Base-by-base conservation (phyloP, 92 coral and sea anemone species). In the Micromussa lordhowensis region DNA sequence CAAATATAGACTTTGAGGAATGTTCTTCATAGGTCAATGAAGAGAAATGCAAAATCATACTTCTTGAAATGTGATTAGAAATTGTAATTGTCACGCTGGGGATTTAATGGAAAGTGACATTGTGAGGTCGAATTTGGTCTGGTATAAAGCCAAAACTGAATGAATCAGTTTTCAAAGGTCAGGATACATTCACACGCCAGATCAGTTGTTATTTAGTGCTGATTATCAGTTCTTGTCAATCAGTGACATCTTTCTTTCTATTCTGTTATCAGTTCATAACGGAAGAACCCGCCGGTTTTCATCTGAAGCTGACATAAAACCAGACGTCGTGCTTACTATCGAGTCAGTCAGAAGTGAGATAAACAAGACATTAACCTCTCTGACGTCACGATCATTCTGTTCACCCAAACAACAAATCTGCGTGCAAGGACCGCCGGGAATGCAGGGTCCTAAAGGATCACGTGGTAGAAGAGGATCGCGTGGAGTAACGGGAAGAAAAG, bases 361-460 rank as follows among this genome's bases (percentile, higher is more conserved):
- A 14, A 87, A 87, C 90, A 87, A 87, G 36, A 78, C 85, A 3
- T 24, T 87, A n/a, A 28, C 34, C 54, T 78, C 53, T 68, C 64
- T 87, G 40, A 63, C 49, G 35, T 64, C 85, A 7, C 68, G 31
- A 55, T 75, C 84, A 54, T 79, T 87, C 44, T 79, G 85, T 55
- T 87, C 90, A 32, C 35, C 70, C 17, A 68, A 44, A 32, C 69
- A 22, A 68, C 29, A 66, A 30, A 49, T 78, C 2, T 86, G 90
- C 55, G 40, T 87, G 85, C 90, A 79, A 68, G 90, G 90, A 16
- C 84, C 85, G 63, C 90, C 85, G 36, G 90, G 90, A 87, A 87
- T 78, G 35, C 85, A 69, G 57, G 90, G 85, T 24, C 85, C 40
- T 3, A 79, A 64, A 53, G 90, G 85, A 11, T 68, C 84, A 30